Evolutionary conservation across 2,888 invertebrate genomes (phyloP), one percentile per base, ranked within the genome.

Genomic region (Salpingus planirostris): DNA sequence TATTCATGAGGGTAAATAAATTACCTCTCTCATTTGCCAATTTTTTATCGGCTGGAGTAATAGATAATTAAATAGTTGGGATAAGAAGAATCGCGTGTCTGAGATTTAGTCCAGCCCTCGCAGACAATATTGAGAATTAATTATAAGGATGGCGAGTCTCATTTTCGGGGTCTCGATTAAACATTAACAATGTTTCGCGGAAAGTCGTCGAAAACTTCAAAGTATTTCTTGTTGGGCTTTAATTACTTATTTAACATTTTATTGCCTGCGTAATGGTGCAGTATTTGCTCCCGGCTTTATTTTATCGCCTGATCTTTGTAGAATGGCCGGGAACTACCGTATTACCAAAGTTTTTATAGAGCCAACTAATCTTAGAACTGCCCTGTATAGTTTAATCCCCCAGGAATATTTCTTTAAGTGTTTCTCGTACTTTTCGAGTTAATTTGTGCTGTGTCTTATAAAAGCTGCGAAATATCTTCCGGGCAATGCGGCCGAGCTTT

Each of bases 181-280:
- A 28, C 21, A 40, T 45, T 41, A 43, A 44, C 44, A 44, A 24
- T 43, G 44, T 46, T 45, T 37, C 42, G 34, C 40, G 31, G 36
- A 40, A 44, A 44, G 42, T 37, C 45, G 46, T 50, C 42, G 45
- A 48, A 48, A 52, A 52, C 45, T 51, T 47, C 44, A 47, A 49
- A 51, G 50, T 49, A 52, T 51, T 50, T 49, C 49, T 55, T 48
- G 50, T 44, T 49, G 47, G 39, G 49, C 42, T 46, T 51, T 54
- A 55, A 56, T 57, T 58, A 51, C 54, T 54, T 55, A 57, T 55
- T 56, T 54, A 54, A 54, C 55, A 55, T 57, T 58, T 57, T 56
- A 58, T 55, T 54, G 54, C 52, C 49, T 53, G 49, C 47, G 51
- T 53, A 55, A 57, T 52, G 52, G 50, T 27, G 36, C 41, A 40